phyloP scores from a whole-genome alignment of 2,797 vertebrate species.

The Cichlasoma orientale region DNA sequence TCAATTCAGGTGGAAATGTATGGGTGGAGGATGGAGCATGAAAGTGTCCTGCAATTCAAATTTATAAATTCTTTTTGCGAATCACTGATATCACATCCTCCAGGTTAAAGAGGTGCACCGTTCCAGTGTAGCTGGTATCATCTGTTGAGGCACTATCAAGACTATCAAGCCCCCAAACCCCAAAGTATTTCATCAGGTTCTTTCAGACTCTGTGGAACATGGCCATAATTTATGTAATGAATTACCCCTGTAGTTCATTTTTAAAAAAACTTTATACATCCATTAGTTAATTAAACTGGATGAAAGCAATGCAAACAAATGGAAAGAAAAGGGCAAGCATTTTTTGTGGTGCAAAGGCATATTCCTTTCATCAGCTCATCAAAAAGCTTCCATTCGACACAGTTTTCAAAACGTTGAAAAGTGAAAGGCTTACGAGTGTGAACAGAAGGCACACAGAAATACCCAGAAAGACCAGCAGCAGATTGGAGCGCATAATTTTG shows the following conservation, averaged over 20 bases:
- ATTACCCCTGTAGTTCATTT: not conserved
- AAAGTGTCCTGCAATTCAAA: not conserved
- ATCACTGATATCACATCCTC: not conserved
- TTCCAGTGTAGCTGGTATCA: not conserved
- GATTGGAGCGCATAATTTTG: not conserved
- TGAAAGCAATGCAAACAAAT: not conserved
- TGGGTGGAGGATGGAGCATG: not conserved
- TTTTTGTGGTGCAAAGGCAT: not conserved
- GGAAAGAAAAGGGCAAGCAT: not conserved
- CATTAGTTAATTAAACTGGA: not conserved
- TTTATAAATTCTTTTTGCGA: not conserved
- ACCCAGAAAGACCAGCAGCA: not conserved
- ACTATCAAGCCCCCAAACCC: no score
- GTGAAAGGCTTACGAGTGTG: not conserved
- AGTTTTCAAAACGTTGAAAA: not conserved
- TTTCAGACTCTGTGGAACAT: not conserved
- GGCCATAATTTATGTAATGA: not conserved
- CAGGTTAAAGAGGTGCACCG: not conserved
- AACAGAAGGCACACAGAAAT: constrained; percentile 5
- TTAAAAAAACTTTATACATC: not conserved
- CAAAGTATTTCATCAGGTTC: no score
- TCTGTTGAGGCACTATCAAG: no score
- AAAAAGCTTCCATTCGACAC: not conserved
- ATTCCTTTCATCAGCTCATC: not conserved
- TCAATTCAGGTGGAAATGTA: not conserved